Percentiles rank a stretch among this genome's conserved stretches.
Evolutionary conservation across 1,140 invertebrate species (phyloP).

Genomic region (Hirudo medicinalis): DNA sequence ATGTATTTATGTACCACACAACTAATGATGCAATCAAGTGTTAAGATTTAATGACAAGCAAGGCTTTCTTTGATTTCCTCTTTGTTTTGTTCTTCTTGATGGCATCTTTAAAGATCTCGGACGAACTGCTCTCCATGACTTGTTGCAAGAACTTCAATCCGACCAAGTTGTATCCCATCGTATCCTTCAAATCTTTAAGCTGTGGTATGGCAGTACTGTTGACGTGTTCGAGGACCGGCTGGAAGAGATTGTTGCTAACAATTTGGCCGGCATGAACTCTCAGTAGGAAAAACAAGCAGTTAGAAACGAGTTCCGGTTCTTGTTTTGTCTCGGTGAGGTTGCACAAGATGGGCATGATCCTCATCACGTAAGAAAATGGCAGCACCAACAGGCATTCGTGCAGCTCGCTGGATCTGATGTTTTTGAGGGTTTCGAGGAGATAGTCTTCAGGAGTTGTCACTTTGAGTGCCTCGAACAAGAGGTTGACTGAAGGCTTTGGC

Average conservation of each 20-base stretch:
- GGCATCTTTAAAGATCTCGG: slow-evolving; percentile 70
- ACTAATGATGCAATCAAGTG: too few species aligned
- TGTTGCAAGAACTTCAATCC: slow-evolving; percentile 62
- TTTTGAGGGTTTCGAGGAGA: slow-evolving; percentile 61
- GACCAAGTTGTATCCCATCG: slow-evolving; percentile 72
- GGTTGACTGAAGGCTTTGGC: slow-evolving; percentile 44
- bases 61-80: slow-evolving; percentile 52
- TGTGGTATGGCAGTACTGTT: slow-evolving; percentile 48
- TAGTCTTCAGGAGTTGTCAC: slow-evolving; percentile 61
- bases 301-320: slow-evolving; percentile 60
- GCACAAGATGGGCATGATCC: slow-evolving; percentile 60
- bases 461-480: slow-evolving; percentile 63
- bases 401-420: slow-evolving; percentile 68
- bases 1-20: too few species aligned
- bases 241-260: slow-evolving; percentile 52
- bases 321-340: slow-evolving; percentile 49
- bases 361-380: slow-evolving; percentile 64
- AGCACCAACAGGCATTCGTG: slow-evolving; percentile 74
- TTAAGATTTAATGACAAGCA: slow-evolving; percentile 31
- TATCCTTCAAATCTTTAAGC: slow-evolving; percentile 55
- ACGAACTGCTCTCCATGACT: slow-evolving; percentile 60
- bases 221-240: slow-evolving; percentile 56
- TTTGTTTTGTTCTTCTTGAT: slow-evolving; percentile 52
- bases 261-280: slow-evolving; percentile 74
- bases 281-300: slow-evolving; percentile 64